Percentiles rank a stretch among this genome's conserved stretches.
phyloP scores from a whole-genome alignment of 2,888 invertebrate genomes.

The Koerneria pararmatus region DNA sequence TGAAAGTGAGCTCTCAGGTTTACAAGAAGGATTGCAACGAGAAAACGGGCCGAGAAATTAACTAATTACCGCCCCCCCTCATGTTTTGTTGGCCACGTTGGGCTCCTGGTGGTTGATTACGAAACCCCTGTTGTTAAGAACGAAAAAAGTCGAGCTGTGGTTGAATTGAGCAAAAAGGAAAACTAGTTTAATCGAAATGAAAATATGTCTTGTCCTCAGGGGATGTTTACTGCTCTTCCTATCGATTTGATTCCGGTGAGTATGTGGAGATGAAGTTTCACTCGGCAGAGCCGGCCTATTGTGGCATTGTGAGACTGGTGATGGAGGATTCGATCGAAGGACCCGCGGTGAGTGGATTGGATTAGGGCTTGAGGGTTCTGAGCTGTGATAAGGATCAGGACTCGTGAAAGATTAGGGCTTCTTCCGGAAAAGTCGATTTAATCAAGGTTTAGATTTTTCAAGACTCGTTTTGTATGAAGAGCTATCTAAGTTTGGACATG shows the following conservation, averaged over 20 bases:
- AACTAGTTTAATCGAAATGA: no score
- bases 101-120: no score
- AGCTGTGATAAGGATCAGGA: not conserved
- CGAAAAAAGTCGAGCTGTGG: no score
- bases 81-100: no score
- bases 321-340: slow-evolving; percentile 27
- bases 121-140: no score
- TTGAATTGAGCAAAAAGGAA: no score
- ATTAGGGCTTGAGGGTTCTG: slow-evolving; percentile 8
- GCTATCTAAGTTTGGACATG: not conserved
- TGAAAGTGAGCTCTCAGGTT: no score
- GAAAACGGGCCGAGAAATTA: no score
- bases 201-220: slow-evolving; percentile 25
- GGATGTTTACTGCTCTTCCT: slow-evolving; percentile 73
- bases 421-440: not conserved
- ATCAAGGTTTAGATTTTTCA: not conserved
- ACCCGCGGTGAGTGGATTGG: slow-evolving; percentile 26
- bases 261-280: slow-evolving; percentile 45
- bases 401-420: not conserved
- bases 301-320: slow-evolving; percentile 50
- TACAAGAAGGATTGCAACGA: no score
- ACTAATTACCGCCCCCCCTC: no score
- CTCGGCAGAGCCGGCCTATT: slow-evolving; percentile 52
- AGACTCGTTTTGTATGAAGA: not conserved
- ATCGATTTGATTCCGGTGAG: slow-evolving; percentile 39